Evolutionary conservation across 2,113 vertebrate genomes (phyloP).

Genomic region (Monopterus albus): DNA sequence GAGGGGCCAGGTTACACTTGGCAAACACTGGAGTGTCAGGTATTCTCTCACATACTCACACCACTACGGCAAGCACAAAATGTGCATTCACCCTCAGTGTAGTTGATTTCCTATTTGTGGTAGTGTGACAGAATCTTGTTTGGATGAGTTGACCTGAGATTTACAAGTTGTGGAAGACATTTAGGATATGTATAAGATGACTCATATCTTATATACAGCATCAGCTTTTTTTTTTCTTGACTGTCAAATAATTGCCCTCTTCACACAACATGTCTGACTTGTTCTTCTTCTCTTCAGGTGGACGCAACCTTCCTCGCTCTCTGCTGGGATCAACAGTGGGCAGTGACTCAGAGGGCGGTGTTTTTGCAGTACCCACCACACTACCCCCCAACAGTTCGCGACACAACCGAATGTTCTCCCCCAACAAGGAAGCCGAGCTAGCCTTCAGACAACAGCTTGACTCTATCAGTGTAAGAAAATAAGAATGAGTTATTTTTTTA

Average conservation of each 20-base stretch:
- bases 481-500: background rate
- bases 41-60: constrained; percentile 16
- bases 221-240: too few relatives aligned
- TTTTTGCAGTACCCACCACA: constrained; percentile 95
- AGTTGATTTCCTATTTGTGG: too few relatives aligned
- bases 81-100: background rate
- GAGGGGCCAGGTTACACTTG: constrained; percentile 83
- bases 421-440: constrained; percentile 93
- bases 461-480: constrained; percentile 91
- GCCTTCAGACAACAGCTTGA: constrained; percentile 93
- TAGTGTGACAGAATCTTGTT: background rate
- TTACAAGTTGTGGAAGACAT: too few relatives aligned
- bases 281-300: constrained; percentile 79
- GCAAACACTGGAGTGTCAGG: constrained; percentile 71
- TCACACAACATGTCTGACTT: background rate
- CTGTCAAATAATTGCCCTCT: background rate
- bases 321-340: constrained; percentile 83
- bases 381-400: constrained; percentile 95
- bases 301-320: constrained; percentile 88
- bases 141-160: background rate
- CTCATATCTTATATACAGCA: too few relatives aligned
- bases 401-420: constrained; percentile 91
- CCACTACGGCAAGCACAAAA: background rate
- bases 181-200: background rate
- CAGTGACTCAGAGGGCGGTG: constrained; percentile 86